These are phyloP conservation scores for Xylota segnis DNA, from an alignment of 2,888 invertebrate species.

Conservation along the genomic window DNA sequence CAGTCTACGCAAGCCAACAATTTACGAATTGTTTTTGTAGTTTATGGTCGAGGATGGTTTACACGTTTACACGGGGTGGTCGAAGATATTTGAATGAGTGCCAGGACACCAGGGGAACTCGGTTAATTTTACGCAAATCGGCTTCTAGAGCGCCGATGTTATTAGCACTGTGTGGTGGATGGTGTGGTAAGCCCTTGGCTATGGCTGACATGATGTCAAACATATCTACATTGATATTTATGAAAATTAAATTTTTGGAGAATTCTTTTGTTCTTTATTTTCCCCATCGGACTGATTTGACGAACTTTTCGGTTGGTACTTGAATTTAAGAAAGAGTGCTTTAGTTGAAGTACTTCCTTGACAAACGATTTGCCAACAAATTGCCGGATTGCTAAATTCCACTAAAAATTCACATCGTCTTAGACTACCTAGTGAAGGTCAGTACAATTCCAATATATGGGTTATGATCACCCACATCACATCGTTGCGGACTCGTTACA, in stretches of 20 bases:
- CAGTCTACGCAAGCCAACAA: neutral
- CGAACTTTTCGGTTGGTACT: too few relatives aligned
- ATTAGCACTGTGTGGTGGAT: neutral
- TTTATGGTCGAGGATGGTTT: neutral
- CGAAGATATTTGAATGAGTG: slow-evolving; percentile 11
- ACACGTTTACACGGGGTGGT: neutral
- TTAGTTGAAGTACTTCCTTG: too few relatives aligned
- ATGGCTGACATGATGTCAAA: neutral
- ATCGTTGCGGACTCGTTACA: too few relatives aligned
- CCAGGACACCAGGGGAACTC: neutral
- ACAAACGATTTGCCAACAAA: too few relatives aligned
- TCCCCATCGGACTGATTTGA: too few relatives aligned
- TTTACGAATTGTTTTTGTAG: neutral
- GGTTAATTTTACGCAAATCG: neutral
- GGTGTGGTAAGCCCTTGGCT: neutral
- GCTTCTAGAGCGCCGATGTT: neutral
- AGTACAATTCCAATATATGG: too few relatives aligned
- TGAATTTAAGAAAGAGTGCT: too few relatives aligned
- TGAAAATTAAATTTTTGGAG: neutral
- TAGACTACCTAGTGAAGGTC: too few relatives aligned
- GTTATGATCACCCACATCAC: too few relatives aligned
- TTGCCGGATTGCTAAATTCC: too few relatives aligned
- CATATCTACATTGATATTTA: neutral
- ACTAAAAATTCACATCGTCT: too few relatives aligned
- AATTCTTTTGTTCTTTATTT: too few relatives aligned